Conservation (phyloP, 2,797 vertebrate species). For the Spea hammondii region DNA sequence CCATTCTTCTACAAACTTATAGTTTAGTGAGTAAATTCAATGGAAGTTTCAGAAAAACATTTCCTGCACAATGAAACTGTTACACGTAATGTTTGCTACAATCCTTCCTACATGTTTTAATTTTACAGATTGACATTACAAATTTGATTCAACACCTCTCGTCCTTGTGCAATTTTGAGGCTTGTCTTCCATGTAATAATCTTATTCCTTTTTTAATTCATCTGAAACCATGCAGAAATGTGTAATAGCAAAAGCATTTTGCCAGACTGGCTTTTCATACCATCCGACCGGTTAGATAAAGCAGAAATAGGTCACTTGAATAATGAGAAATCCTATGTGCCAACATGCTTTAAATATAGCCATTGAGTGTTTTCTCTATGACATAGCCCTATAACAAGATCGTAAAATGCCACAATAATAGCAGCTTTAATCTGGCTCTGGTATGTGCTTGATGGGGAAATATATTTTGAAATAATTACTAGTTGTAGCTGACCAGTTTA, state of each 20-base stretch:
- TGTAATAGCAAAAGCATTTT: neutral
- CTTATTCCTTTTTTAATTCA: neutral
- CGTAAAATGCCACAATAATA: constrained; percentile 24
- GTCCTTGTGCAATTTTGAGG: no score
- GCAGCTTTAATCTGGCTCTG: neutral
- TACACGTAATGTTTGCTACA: no score
- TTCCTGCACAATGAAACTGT: no score
- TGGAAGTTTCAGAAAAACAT: no score
- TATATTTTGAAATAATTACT: constrained; percentile 10
- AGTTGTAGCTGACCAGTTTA: neutral
- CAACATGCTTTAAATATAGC: constrained; percentile 16
- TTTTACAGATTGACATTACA: no score
- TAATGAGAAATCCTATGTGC: constrained; percentile 13
- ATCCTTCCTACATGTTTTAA: no score
- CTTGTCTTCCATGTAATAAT: no score
- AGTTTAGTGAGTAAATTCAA: no score
- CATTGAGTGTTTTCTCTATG: constrained; percentile 15
- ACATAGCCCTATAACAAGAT: constrained; percentile 4
- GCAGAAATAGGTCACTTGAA: constrained; percentile 32
- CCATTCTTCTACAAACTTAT: no score
- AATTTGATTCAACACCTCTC: no score
- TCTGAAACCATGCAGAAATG: neutral
- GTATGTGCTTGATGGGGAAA: constrained; percentile 5
- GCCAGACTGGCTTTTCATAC: neutral
- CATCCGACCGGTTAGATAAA: constrained; percentile 3